Conservation (phyloP, 1,140 invertebrate species). For the Trissolcus basalis region DNA sequence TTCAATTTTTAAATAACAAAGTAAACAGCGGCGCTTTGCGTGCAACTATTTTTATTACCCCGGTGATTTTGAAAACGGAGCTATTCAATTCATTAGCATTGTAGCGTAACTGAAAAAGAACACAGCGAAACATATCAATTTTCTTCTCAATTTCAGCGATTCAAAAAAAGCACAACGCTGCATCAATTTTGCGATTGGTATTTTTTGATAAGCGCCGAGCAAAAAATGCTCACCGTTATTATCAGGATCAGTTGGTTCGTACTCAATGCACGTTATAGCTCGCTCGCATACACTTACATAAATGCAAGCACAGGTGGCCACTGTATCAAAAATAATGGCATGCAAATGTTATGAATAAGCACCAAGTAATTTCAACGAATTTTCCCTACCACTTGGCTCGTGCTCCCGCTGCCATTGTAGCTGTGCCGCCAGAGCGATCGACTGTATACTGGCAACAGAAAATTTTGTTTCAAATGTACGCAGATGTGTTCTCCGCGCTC, state of each 20-base stretch:
- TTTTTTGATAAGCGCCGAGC: conserved; percentile 8
- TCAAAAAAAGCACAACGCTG: not conserved
- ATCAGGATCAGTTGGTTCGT: conserved; percentile 19
- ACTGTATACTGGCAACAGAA: conserved; percentile 49
- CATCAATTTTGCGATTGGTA: conserved; percentile 2
- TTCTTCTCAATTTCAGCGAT: conserved; percentile 1
- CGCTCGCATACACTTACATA: conserved; percentile 21
- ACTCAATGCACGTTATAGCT: conserved; percentile 27
- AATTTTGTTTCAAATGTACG: conserved; percentile 35
- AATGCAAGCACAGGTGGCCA: conserved; percentile 45
- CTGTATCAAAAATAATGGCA: conserved; percentile 69
- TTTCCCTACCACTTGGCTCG: conserved; percentile 57
- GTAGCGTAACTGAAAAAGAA: not conserved
- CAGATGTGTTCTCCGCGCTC: conserved; percentile 21
- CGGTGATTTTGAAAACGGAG: not conserved
- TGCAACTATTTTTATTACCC: not conserved
- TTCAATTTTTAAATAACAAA: conserved; percentile 53
- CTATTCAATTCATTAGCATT: not conserved
- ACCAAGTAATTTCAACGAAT: conserved; percentile 69
- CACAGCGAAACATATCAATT: conserved; percentile 7
- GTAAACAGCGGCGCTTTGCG: conserved; percentile 20
- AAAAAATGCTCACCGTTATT: conserved; percentile 19
- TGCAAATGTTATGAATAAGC: conserved; percentile 72
- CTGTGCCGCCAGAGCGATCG: conserved; percentile 56
- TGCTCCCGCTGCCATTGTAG: conserved; percentile 33